Percentiles rank a stretch among this genome's conserved stretches.
These are phyloP conservation scores for Turnix velox DNA, from an alignment of 2,113 vertebrate species.

Conservation along the genomic window DNA sequence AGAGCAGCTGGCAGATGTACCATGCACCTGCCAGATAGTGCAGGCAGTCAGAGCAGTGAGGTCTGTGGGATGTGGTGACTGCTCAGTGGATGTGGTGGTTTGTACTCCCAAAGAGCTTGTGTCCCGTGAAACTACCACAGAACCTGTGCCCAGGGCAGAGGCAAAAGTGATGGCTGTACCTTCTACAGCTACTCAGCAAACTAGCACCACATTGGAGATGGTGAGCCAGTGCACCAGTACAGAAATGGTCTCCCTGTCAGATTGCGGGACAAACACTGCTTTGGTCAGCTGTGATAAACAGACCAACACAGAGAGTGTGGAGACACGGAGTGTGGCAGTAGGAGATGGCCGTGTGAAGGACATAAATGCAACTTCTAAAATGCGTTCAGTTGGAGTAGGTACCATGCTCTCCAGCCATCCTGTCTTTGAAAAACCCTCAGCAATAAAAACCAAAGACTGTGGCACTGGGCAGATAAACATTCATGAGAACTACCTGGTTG, in stretches of 20 bases:
- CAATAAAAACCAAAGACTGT: constrained; percentile 86
- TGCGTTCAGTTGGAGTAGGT: constrained; percentile 84
- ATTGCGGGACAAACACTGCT: constrained; percentile 78
- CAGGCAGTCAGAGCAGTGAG: constrained; percentile 47
- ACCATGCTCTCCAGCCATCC: constrained; percentile 72
- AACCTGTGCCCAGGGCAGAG: constrained; percentile 68
- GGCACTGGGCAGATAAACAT: constrained; percentile 83
- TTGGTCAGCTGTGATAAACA: constrained; percentile 78
- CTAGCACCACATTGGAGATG: constrained; percentile 71
- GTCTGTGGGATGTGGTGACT: constrained; percentile 86
- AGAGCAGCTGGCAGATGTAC: constrained; percentile 48
- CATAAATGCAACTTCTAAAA: constrained; percentile 68
- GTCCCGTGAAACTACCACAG: constrained; percentile 75
- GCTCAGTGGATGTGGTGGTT: constrained; percentile 77
- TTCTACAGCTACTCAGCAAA: constrained; percentile 69
- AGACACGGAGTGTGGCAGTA: constrained; percentile 79
- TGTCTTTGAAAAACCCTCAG: constrained; percentile 61
- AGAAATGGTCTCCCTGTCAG: constrained; percentile 15
- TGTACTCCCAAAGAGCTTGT: constrained; percentile 57
- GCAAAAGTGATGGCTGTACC: constrained; percentile 77
- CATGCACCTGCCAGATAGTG: constrained; percentile 8
- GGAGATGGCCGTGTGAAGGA: constrained; percentile 93
- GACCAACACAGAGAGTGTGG: constrained; percentile 77
- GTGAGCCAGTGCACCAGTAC: constrained; percentile 80
- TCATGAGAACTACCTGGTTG: constrained; percentile 90